Evolutionary conservation across 2,888 invertebrate species (phyloP), one percentile per base, ranked within the genome.

Genomic region (Phyllotreta cruciferae): DNA sequence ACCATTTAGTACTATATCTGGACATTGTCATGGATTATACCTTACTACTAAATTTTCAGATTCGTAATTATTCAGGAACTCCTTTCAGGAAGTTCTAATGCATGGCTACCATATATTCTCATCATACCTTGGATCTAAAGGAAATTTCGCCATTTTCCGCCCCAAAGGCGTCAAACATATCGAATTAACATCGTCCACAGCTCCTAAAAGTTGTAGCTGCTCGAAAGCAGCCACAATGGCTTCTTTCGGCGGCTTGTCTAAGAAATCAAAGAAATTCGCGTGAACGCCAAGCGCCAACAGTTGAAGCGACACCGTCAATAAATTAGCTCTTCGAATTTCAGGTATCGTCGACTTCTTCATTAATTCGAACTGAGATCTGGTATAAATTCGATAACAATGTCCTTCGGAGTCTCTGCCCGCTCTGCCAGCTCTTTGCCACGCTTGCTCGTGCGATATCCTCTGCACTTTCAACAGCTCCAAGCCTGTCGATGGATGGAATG

Each of bases 341-440:
- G 98, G 98, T 52, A 90, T 83, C 13, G 91, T 87, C 77, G 90
- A 90, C 45, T 84, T 84, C 53, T 85, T 83, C 80, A 97, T 87
- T 34, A 82, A 79, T 35, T 89, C 86, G 82, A 91, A 94, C 76
- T 94, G 91, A 0, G 82, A 78, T 72, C 89, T 87, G 1, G 96
- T 93, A 80, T 91, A 98, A 1, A 93, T 87, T 55, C 97, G 86
- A 82, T 95, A 98, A 77, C 96, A 96, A 70, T 84, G 84, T 38
- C 97, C 97, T 62, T 92, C 85, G 2, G 88, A 85, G 76, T 95
- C 93, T 63, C 98, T 87, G 13, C 96, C 97, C 8, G 96, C 96
- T 70, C 98, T 86, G 0, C 98, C 98, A 8, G 93, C 89, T 70
- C 98, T 85, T 83, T 98, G 98, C 90, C 92, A 91, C 8, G 94